Base-by-base conservation (phyloP, 2,113 vertebrate species). In the Tapirus terrestris region DNA sequence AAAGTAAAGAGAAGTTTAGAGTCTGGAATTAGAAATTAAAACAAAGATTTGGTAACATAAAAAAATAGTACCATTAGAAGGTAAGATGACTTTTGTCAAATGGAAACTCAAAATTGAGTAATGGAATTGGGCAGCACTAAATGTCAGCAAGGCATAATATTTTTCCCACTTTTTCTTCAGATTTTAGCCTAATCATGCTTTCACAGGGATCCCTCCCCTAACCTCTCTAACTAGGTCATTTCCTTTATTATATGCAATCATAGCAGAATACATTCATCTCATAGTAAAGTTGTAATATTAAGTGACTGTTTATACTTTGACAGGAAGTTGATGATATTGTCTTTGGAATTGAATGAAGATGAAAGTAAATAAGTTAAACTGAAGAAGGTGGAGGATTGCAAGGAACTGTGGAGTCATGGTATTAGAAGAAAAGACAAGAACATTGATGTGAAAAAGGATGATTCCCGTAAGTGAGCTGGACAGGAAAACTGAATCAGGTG, bases 401-500 rank as follows among this genome's bases (percentile, higher is more conserved):
- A 61, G 27, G 51, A 87, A 86, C 18, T 60, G 18, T 56, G 36
- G 25, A 39, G 25, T 87, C 29, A 45, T 6, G 18, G 23, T 61
- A 80, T 88, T 63, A n/a, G 43, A 67, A 68, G 58, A 96, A 96
- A 84, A 61, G 51, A 53, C 31, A 89, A 94, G 39, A 96, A 92
- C 31, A 36, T 3, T 45, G 89, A 39, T 80, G 39, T 70, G 39
- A 70, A 82, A 86, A 82, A 80, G 20, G 10, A 36, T 72, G 18
- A 68, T 45, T 25, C 27, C n/a, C 36, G 36, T 48, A 60, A 27
- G 16, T 53, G 10, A 56, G 20, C 3, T 29, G 51, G 68, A 58
- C 61, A 83, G 45, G 16, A 43, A 83, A 91, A 60, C 14, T n/a
- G 4, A 45, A 23, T 87, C 68, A 63, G 60, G 39, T 29, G 68